Conservation (phyloP, 2,888 invertebrate genomes). For the Ophion ventricosus region DNA sequence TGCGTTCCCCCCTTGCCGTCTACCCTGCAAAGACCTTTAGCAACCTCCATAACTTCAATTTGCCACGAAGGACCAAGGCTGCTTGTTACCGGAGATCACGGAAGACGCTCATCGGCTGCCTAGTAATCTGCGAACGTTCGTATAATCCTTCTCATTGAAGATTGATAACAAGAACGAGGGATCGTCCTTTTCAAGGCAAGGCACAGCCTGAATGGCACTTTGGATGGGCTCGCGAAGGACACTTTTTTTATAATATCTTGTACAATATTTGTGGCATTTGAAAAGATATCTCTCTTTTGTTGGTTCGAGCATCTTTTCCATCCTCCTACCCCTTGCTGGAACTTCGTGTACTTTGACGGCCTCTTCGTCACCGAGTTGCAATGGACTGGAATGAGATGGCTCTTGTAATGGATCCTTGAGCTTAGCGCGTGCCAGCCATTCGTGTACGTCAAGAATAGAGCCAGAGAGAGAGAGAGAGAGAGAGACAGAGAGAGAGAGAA, state of each 20-base stretch:
- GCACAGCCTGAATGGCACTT: not conserved
- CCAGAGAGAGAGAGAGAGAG: not conserved
- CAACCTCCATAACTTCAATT: no score
- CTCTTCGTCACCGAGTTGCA: slow-evolving; percentile 34
- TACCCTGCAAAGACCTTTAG: no score
- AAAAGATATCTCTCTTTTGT: not conserved
- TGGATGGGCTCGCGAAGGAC: not conserved
- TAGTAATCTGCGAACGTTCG: not conserved
- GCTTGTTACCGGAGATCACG: no score
- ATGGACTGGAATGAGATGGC: slow-evolving; percentile 46
- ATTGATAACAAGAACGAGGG: not conserved
- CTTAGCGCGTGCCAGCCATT: slow-evolving; percentile 34
- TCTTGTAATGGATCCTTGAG: slow-evolving; percentile 48
- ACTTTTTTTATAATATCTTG: slow-evolving; percentile 6
- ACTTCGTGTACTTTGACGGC: slow-evolving; percentile 28
- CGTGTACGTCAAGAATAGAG: slow-evolving; percentile 40
- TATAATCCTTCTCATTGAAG: not conserved
- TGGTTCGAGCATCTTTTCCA: slow-evolving; percentile 4
- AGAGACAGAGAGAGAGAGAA: not conserved
- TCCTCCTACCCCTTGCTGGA: not conserved
- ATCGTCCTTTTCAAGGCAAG: not conserved
- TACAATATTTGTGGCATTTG: slow-evolving; percentile 23
- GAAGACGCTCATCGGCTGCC: not conserved
- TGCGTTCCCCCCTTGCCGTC: no score
- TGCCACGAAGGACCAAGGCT: no score